Evolutionary conservation across 1,140 invertebrate species (phyloP).

Genomic region (Amyelois transitella): DNA sequence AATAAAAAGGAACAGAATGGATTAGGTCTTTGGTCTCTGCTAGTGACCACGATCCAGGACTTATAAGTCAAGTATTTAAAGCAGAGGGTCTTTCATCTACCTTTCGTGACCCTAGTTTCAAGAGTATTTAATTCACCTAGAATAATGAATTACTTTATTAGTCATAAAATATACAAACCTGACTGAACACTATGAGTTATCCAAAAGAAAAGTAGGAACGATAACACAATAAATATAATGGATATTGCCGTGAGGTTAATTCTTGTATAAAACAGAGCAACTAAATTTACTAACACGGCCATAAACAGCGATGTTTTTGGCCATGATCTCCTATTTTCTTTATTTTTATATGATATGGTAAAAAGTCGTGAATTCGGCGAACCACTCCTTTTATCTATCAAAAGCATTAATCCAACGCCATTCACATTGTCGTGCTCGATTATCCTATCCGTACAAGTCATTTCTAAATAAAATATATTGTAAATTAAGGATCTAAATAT

Average conservation of each 20-base stretch:
- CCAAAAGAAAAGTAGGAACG: slow-evolving; percentile 55
- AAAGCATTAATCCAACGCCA: slow-evolving; percentile 44
- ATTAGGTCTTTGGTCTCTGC: too few relatives aligned
- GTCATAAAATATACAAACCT: slow-evolving; percentile 32
- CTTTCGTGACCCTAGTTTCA: too few relatives aligned
- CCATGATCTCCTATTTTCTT: slow-evolving; percentile 36
- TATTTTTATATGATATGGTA: slow-evolving; percentile 52
- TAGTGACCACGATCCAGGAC: too few relatives aligned
- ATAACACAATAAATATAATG: slow-evolving; percentile 47
- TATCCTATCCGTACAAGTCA: slow-evolving; percentile 19
- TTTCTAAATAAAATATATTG: slow-evolving; percentile 10
- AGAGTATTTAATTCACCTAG: too few relatives aligned
- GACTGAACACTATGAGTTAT: slow-evolving; percentile 61
- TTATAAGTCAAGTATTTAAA: too few relatives aligned
- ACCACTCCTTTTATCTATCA: slow-evolving; percentile 31
- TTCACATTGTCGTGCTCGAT: slow-evolving; percentile 53
- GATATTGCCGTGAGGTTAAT: slow-evolving; percentile 46
- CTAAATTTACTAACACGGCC: slow-evolving; percentile 53
- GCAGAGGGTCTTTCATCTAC: too few relatives aligned
- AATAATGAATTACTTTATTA: slow-evolving; percentile 6
- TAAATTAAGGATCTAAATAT: too few relatives aligned
- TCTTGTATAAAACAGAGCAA: slow-evolving; percentile 40
- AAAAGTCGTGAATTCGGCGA: slow-evolving; percentile 45
- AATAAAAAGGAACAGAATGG: background rate
- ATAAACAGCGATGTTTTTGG: slow-evolving; percentile 37